phyloP scores from a whole-genome alignment of 2,888 invertebrate species.

The Cephus runcator region DNA sequence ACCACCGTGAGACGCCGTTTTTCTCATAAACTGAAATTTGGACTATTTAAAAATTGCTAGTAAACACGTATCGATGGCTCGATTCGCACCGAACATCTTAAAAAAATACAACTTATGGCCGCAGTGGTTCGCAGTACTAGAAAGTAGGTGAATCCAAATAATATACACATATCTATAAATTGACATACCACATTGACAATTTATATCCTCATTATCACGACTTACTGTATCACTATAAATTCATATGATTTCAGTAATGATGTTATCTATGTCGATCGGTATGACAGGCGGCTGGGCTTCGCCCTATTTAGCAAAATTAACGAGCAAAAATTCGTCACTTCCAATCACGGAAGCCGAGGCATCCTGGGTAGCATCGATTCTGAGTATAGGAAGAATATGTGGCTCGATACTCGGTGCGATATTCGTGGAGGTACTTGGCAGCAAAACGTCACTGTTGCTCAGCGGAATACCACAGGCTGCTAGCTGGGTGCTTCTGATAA shows the following conservation, averaged over 20 bases:
- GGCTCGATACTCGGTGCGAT: constrained; percentile 43
- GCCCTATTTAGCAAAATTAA: constrained; percentile 44
- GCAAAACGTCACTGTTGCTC: constrained; percentile 40
- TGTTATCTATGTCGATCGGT: constrained; percentile 40
- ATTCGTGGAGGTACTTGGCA: constrained; percentile 39
- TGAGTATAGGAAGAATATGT: constrained; percentile 44
- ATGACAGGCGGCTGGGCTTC: constrained; percentile 49
- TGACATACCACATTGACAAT: not conserved
- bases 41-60: not conserved
- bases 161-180: not conserved
- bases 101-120: constrained; percentile 20
- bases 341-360: constrained; percentile 39
- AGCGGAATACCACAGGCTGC: constrained; percentile 35
- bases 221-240: not conserved
- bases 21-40: not conserved
- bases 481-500: constrained; percentile 42
- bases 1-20: not conserved
- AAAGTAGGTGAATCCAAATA: constrained; percentile 21
- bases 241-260: constrained; percentile 31
- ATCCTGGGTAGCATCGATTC: constrained; percentile 51
- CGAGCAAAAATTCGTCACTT: constrained; percentile 32
- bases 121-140: constrained; percentile 32
- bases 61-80: not conserved
- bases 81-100: not conserved
- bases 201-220: not conserved